phyloP scores from a whole-genome alignment of 2,113 vertebrate species.

The Barbus barbus region DNA sequence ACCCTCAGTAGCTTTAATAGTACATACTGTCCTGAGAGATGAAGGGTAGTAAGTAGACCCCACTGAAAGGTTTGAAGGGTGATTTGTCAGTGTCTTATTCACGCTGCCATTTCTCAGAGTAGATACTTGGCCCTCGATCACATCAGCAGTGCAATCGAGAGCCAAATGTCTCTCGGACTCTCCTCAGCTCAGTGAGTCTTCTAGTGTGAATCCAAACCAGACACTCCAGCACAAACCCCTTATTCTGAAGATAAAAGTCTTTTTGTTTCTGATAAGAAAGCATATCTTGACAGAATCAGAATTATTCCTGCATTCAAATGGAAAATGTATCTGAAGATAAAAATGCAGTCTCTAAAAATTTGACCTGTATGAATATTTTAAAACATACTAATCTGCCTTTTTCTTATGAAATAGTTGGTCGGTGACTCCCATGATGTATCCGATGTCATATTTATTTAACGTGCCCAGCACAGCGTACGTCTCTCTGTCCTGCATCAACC shows the following conservation, averaged over 20 bases:
- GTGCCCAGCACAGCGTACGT: slow-evolving; percentile 95
- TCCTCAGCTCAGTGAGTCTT: not conserved
- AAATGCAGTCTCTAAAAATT: not conserved
- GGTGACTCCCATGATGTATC: slow-evolving; percentile 95
- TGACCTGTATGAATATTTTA: not conserved
- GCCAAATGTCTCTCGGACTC: not conserved
- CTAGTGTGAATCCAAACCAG: not conserved
- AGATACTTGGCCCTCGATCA: not conserved
- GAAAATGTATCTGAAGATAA: not conserved
- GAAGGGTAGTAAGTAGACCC: not conserved
- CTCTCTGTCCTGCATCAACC: slow-evolving; percentile 89
- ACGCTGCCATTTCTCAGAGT: not conserved
- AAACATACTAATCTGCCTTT: not conserved
- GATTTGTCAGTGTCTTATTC: slow-evolving; percentile 31
- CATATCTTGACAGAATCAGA: not conserved
- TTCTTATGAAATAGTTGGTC: slow-evolving; percentile 81
- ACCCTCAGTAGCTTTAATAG: not conserved
- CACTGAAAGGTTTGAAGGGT: not conserved
- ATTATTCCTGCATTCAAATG: not conserved
- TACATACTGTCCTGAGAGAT: not conserved
- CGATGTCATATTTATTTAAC: slow-evolving; percentile 85
- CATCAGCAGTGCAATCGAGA: not conserved
- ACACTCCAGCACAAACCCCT: not conserved
- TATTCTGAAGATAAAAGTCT: not conserved
- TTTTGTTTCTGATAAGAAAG: not conserved